Percentiles rank a stretch among this genome's conserved stretches.
Evolutionary conservation across 2,797 vertebrate genomes (phyloP).

Genomic region (Melopsittacus undulatus): DNA sequence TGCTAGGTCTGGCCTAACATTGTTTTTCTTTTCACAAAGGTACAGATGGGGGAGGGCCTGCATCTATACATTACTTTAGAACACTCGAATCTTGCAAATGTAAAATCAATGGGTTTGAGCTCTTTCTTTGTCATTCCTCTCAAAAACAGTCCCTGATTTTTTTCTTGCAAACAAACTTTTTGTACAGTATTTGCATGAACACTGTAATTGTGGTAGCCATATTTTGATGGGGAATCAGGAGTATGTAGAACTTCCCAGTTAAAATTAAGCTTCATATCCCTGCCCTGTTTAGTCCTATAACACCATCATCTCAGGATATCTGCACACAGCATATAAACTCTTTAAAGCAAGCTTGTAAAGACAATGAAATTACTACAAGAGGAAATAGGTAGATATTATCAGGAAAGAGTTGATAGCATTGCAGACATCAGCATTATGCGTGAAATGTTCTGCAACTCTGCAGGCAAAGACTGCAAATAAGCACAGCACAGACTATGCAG

Average conservation of each 20-base stretch:
- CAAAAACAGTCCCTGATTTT: neutral
- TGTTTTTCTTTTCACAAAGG: neutral
- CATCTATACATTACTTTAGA: neutral
- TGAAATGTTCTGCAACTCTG: neutral
- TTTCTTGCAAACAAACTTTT: neutral
- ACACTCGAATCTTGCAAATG: neutral
- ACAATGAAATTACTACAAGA: neutral
- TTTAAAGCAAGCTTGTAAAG: neutral
- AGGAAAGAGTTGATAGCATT: neutral
- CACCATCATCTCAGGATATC: neutral
- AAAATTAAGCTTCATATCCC: neutral
- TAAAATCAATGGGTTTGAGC: neutral
- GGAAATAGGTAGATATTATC: neutral
- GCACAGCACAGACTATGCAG: neutral
- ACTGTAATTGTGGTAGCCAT: neutral
- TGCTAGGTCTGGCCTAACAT: neutral
- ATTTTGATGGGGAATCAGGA: neutral
- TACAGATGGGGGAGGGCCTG: neutral
- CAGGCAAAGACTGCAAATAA: fast-evolving
- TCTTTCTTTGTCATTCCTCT: neutral
- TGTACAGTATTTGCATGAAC: neutral
- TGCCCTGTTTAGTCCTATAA: neutral
- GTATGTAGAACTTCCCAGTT: neutral
- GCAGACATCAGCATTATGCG: neutral
- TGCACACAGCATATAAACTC: neutral